Percentiles rank a stretch among this genome's conserved stretches.
phyloP scores from a whole-genome alignment of 2,113 vertebrate species.

The Dromiciops gliroides region DNA sequence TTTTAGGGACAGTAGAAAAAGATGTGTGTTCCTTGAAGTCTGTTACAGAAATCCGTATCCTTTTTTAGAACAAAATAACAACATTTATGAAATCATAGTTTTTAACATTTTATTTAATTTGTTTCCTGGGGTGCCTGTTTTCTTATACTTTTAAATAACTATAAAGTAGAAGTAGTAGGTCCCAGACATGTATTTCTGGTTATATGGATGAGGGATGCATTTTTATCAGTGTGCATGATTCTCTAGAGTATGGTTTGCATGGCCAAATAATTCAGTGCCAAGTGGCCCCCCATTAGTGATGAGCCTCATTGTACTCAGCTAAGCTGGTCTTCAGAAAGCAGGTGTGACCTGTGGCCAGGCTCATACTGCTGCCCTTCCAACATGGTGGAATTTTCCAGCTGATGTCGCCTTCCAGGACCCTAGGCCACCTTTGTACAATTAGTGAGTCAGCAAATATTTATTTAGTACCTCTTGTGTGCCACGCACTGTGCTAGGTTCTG shows the following conservation, averaged over 20 bases:
- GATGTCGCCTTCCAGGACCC: background rate
- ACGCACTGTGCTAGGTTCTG: background rate
- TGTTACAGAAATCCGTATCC: slow-evolving; percentile 99
- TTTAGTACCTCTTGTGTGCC: background rate
- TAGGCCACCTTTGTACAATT: background rate
- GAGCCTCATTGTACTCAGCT: background rate
- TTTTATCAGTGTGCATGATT: background rate
- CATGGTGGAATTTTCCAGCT: background rate
- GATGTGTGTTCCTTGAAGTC: slow-evolving; percentile 86
- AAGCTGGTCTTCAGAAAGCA: background rate
- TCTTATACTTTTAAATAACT: slow-evolving; percentile 65
- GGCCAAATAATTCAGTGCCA: background rate
- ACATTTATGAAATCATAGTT: slow-evolving; percentile 48
- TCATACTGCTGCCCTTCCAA: background rate
- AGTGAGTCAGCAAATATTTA: background rate
- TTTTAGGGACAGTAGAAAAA: slow-evolving; percentile 84
- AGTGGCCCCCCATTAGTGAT: background rate
- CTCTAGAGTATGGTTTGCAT: background rate
- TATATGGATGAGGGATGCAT: background rate
- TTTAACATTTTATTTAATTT: slow-evolving; percentile 53
- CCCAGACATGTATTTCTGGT: background rate
- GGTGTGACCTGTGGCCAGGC: background rate
- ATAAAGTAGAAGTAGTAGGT: slow-evolving; percentile 9
- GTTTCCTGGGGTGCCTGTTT: slow-evolving; percentile 1
- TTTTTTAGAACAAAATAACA: slow-evolving; percentile 74